Percentiles rank a stretch among this genome's conserved stretches.
Evolutionary conservation across 2,888 invertebrate species (phyloP).

Genomic region (Bellardia pandia): DNA sequence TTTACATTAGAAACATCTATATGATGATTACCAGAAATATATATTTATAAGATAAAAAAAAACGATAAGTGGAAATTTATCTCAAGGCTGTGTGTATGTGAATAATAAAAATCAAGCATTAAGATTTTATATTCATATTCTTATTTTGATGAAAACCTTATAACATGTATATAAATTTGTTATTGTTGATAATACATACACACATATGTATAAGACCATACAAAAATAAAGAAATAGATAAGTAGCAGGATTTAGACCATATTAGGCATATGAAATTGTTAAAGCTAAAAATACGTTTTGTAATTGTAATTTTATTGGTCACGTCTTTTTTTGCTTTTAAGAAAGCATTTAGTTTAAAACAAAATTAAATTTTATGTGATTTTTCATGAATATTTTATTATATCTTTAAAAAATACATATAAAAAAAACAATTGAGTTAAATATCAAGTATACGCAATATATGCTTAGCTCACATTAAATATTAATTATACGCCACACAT

Average conservation of each 20-base stretch:
- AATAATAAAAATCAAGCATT: neutral
- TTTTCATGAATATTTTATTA: no score
- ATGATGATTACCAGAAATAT: neutral
- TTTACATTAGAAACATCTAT: neutral
- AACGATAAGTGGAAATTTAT: slow-evolving; percentile 5
- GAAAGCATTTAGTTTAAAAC: neutral
- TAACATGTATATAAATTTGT: neutral
- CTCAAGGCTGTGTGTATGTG: neutral
- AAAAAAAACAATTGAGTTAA: no score
- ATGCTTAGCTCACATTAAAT: neutral
- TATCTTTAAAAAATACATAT: no score
- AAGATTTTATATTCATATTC: neutral
- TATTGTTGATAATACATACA: neutral
- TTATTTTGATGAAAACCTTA: neutral
- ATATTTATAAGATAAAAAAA: neutral
- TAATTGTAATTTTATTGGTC: slow-evolving; percentile 11
- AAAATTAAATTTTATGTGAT: no score
- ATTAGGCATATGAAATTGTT: neutral
- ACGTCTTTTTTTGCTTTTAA: neutral
- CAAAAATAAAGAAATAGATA: no score
- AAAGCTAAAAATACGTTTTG: slow-evolving; percentile 1
- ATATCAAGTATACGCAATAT: no score
- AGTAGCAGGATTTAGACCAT: neutral
- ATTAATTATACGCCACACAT: slow-evolving; percentile 2
- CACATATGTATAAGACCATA: no score